Evolutionary conservation across 37 sponge, comb jelly and placozoan species (phyloP).

Genomic region (Diacarnus erythraeanus): DNA sequence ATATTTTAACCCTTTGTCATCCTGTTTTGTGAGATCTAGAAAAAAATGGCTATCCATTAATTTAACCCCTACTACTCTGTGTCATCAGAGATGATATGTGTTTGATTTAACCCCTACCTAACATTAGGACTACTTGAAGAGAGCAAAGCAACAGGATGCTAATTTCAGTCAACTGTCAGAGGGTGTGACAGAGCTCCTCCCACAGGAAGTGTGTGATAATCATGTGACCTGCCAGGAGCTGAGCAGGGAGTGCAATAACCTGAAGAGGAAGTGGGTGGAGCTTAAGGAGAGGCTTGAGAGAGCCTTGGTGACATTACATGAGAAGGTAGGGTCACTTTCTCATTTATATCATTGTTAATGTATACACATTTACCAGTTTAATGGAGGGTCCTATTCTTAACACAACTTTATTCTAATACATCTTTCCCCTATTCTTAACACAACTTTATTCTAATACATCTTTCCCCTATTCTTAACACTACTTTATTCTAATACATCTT

Average conservation of each 20-base stretch:
- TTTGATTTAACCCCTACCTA: background rate
- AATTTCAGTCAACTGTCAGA: background rate
- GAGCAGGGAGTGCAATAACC: background rate
- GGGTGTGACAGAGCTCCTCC: background rate
- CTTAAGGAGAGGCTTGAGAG: slow-evolving; percentile 1
- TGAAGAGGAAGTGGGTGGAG: slow-evolving; percentile 19
- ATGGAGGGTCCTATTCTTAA: background rate
- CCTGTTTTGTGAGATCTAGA: too few relatives aligned
- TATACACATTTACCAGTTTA: background rate
- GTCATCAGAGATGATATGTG: too few relatives aligned
- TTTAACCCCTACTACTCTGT: too few relatives aligned
- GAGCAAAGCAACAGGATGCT: background rate
- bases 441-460: background rate
- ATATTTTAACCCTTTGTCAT: background rate
- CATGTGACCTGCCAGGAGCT: slow-evolving; percentile 1
- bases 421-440: background rate
- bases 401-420: background rate
- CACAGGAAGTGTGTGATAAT: slow-evolving; percentile 5
- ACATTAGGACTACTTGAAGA: slow-evolving; percentile 13
- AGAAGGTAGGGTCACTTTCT: slow-evolving; percentile 31
- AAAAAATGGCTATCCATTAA: too few relatives aligned
- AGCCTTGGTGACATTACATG: background rate
- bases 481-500: background rate
- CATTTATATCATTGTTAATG: too few relatives aligned
- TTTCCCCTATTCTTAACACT: background rate